Evolutionary conservation across 2,888 invertebrate genomes (phyloP).

Genomic region (Caradrina kadenii): DNA sequence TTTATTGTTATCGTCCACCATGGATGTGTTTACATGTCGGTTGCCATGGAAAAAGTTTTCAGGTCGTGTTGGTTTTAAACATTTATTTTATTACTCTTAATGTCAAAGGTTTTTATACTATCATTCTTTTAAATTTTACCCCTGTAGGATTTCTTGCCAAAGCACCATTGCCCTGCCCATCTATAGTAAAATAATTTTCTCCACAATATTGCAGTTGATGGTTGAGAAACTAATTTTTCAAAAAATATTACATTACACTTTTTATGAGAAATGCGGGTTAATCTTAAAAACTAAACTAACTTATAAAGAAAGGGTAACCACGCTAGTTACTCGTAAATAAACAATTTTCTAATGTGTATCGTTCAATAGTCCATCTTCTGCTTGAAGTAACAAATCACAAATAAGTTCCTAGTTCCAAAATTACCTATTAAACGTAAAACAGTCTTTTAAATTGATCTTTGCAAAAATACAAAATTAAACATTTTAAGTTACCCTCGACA

Average conservation of each 20-base stretch:
- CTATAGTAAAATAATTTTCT: background rate
- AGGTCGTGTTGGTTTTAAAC: background rate
- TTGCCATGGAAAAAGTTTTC: conserved; percentile 46
- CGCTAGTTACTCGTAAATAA: too few relatives aligned
- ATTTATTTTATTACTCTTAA: conserved; percentile 4
- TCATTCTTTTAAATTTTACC: background rate
- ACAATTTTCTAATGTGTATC: background rate
- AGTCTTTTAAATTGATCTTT: background rate
- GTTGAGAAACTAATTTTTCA: too few relatives aligned
- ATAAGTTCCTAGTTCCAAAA: too few relatives aligned
- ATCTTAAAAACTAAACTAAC: too few relatives aligned
- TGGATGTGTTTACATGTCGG: conserved; percentile 45
- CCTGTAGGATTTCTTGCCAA: background rate
- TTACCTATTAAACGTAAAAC: background rate
- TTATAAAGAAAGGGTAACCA: too few relatives aligned
- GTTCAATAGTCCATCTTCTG: background rate
- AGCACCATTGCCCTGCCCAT: background rate
- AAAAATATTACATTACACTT: too few relatives aligned
- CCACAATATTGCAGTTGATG: too few relatives aligned
- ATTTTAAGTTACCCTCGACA: too few relatives aligned
- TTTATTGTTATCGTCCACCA: conserved; percentile 22
- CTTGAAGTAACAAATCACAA: background rate
- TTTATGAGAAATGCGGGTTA: too few relatives aligned
- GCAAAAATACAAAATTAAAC: too few relatives aligned
- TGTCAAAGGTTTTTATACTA: background rate